These are phyloP conservation scores for Eugnorisma glareosa DNA, from an alignment of 2,888 invertebrate species.

Conservation along the genomic window DNA sequence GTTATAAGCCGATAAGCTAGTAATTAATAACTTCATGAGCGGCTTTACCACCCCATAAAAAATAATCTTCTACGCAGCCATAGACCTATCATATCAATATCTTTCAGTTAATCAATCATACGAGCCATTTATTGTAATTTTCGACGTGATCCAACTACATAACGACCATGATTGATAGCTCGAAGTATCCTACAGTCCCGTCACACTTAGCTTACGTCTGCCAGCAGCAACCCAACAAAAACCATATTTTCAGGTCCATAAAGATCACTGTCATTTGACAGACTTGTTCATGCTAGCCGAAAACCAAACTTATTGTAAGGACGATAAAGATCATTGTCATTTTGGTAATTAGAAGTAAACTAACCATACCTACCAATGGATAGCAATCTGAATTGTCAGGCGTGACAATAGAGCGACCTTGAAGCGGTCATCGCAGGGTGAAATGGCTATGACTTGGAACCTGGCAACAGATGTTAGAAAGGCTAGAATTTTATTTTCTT, in stretches of 20 bases:
- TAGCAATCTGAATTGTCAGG: slow-evolving; percentile 20
- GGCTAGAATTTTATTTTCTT: neutral
- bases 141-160: slow-evolving; percentile 25
- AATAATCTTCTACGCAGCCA: neutral
- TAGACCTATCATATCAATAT: slow-evolving; percentile 23
- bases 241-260: neutral
- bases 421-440: slow-evolving; percentile 33
- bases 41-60: neutral
- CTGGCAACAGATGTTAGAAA: neutral
- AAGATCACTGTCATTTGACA: neutral
- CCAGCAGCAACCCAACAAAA: neutral
- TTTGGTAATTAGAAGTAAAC: neutral
- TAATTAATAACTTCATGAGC: neutral
- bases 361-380: neutral
- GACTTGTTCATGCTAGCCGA: neutral
- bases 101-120: slow-evolving; percentile 47
- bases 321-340: neutral
- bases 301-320: neutral
- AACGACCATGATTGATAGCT: slow-evolving; percentile 42
- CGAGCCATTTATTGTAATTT: slow-evolving; percentile 44
- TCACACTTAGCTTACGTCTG: neutral
- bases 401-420: slow-evolving; percentile 47
- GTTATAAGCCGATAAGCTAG: too few species aligned
- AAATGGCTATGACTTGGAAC: slow-evolving; percentile 1
- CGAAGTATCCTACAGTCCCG: neutral